Conservation (phyloP, 2,888 invertebrate species). For the Trichogramma evanescens region DNA sequence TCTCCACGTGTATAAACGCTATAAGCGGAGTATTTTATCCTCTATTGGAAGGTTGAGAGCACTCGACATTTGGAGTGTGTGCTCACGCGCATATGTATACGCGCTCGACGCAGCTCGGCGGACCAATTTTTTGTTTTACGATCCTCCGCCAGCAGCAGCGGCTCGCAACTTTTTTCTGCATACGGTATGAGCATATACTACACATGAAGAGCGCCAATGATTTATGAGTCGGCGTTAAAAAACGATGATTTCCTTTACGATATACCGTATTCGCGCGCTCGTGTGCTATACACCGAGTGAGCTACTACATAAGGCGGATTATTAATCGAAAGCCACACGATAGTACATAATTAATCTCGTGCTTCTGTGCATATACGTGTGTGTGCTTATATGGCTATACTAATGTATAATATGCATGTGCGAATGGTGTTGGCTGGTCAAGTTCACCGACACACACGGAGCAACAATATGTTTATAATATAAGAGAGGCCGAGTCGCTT, state of each 20-base stretch:
- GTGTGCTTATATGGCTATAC: no score
- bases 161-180: background rate
- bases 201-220: constrained; percentile 27
- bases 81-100: no score
- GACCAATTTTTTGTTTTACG: constrained; percentile 32
- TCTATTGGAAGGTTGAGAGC: no score
- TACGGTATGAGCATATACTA: no score
- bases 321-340: constrained; percentile 16
- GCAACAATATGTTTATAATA: no score
- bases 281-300: background rate
- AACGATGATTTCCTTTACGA: constrained; percentile 39
- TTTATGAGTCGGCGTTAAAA: constrained; percentile 44
- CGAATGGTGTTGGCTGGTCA: background rate
- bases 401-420: no score
- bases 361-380: no score
- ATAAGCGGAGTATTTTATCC: no score
- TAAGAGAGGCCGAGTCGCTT: no score
- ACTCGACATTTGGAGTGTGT: no score
- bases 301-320: constrained; percentile 1
- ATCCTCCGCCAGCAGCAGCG: constrained; percentile 33
- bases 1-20: no score
- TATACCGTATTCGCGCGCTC: background rate
- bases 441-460: background rate
- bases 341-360: constrained; percentile 8
- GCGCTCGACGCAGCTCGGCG: background rate